Base-by-base conservation (phyloP, 2,113 vertebrate genomes). In the Oostethus manadensis region DNA sequence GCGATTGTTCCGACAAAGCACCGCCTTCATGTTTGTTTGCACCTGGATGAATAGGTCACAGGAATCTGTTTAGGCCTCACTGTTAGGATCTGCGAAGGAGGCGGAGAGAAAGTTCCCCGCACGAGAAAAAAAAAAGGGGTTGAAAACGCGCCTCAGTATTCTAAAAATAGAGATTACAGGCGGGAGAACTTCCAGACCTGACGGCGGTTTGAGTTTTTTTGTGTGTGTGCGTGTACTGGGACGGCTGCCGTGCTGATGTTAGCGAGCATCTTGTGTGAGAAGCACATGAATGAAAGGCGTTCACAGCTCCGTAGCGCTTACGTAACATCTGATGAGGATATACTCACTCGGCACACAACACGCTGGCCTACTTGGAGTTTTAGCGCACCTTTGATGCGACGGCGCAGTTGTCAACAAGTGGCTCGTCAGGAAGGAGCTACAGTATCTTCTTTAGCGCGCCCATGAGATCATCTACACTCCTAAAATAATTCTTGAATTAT, bases 111-210 rank as follows among this genome's bases (percentile, higher is more conserved):
- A 54, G 65, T 56, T 60, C 62, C 51, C 68, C 26, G 9, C 9
- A 62, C 29, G 47, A 68, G 11, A 56, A 20, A 18, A 48, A 58
- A 60, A 55, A 59, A 45, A 55, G 42, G 60, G 8, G n/a, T n/a
- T 33, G 6, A 11, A 54, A 54, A 29, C 26, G 51, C 51, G 14
- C 29, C 17, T 66, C 67, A 63, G 62, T 57, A 50, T 50, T 22
- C 79, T 77, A 79, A 81, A 86, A 83, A 83, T 78, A 84, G 74
- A 45, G 38, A 22, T 44, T 54, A 54, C 4, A 65, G 62, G 66
- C 51, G 38, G 62, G 56, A 68, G 68, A 61, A 60, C 60, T 80
- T 68, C 64, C 58, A 74, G 50, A 76, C 23, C 59, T 73, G 73
- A 77, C 78, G 74, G 66, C 63, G 55, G 65, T 79, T 72, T 51